Evolutionary conservation across 1,140 invertebrate species (phyloP).

Genomic region (Lepidurus packardi): DNA sequence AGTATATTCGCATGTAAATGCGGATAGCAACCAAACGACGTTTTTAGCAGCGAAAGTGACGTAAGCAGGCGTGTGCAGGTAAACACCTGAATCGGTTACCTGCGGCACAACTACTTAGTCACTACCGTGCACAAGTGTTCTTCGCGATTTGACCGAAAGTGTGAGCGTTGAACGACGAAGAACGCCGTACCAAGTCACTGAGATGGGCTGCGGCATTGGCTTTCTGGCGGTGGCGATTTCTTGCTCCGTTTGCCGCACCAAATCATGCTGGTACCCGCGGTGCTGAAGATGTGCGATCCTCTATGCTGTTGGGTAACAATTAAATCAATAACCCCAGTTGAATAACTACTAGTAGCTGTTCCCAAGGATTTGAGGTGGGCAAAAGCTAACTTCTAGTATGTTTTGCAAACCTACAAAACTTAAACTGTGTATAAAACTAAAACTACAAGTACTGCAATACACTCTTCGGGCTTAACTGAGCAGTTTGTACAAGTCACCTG

Average conservation of each 20-base stretch:
- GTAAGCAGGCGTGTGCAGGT: constrained; percentile 20
- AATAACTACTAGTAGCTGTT: too few relatives aligned
- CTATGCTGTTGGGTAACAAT: not conserved
- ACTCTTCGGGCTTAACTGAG: not conserved
- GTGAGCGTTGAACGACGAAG: too few relatives aligned
- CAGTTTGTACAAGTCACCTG: not conserved
- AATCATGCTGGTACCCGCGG: constrained; percentile 12
- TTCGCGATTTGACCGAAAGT: not conserved
- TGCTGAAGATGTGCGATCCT: not conserved
- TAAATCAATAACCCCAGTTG: not conserved
- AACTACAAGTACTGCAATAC: not conserved
- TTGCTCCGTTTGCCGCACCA: not conserved
- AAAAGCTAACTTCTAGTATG: not conserved
- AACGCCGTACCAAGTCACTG: not conserved
- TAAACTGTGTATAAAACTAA: not conserved
- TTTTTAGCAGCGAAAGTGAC: not conserved
- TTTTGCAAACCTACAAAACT: not conserved
- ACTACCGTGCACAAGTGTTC: not conserved
- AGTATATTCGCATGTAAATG: not conserved
- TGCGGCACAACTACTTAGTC: constrained; percentile 21
- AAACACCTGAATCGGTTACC: not conserved
- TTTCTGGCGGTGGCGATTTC: not conserved
- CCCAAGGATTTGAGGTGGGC: too few relatives aligned
- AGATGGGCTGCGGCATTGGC: too few relatives aligned
- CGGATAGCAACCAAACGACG: not conserved